Conservation (phyloP, 2,888 invertebrate genomes). For the Hemaris fuciformis region DNA sequence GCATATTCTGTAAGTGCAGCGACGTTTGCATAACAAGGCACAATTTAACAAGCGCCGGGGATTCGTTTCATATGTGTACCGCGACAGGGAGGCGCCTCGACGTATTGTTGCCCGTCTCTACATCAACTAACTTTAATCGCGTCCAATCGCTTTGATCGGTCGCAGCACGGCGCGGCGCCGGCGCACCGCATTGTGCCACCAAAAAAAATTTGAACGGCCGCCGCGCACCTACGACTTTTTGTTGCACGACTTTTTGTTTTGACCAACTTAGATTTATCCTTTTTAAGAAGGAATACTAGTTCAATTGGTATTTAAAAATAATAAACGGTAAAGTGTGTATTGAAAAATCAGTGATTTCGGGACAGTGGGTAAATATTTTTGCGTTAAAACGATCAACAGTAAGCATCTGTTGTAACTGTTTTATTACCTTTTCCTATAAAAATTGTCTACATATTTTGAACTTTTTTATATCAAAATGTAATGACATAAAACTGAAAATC, state of each 20-base stretch:
- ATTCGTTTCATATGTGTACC: constrained; percentile 40
- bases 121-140: constrained; percentile 58
- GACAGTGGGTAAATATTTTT: too few relatives aligned
- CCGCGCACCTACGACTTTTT: constrained; percentile 1
- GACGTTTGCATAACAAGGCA: constrained; percentile 17
- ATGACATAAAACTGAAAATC: neutral
- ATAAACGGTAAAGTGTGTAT: too few relatives aligned
- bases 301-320: too few relatives aligned
- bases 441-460: too few relatives aligned
- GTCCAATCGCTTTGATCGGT: constrained; percentile 66
- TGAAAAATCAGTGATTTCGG: too few relatives aligned
- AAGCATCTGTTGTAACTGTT: too few relatives aligned
- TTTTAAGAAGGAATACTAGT: neutral
- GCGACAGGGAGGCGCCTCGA: constrained; percentile 46
- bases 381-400: too few relatives aligned
- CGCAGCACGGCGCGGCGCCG: constrained; percentile 53
- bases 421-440: too few relatives aligned
- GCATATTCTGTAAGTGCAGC: constrained; percentile 10
- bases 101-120: constrained; percentile 42
- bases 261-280: neutral
- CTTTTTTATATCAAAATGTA: too few relatives aligned
- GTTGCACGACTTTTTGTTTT: neutral
- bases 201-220: constrained; percentile 19
- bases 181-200: constrained; percentile 36
- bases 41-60: constrained; percentile 15